Evolutionary conservation across 2,888 invertebrate genomes (phyloP), one percentile per base, ranked within the genome.

Genomic region (Pristionchus entomophagus): DNA sequence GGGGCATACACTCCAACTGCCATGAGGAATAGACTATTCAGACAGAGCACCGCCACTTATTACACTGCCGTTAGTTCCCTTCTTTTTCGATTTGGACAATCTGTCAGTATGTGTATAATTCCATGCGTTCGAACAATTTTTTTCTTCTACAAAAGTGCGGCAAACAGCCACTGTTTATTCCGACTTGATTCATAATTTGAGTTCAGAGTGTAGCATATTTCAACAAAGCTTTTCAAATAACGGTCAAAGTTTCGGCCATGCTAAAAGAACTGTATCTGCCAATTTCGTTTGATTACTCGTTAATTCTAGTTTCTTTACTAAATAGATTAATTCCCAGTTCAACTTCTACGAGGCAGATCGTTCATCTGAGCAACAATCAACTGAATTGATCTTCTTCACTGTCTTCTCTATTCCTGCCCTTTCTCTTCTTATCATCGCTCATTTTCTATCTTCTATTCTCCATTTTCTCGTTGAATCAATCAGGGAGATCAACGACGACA

Each of bases 261-360:
- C n/a, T n/a, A n/a, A n/a, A n/a, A n/a, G n/a, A n/a, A n/a, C n/a
- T n/a, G n/a, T n/a, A n/a, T n/a, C n/a, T n/a, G n/a, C n/a, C n/a
- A n/a, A n/a, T n/a, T n/a, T n/a, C n/a, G n/a, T n/a, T n/a, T n/a
- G n/a, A n/a, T n/a, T n/a, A n/a, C n/a, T n/a, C n/a, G n/a, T n/a
- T n/a, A n/a, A n/a, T n/a, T n/a, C n/a, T n/a, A n/a, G n/a, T n/a
- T n/a, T n/a, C n/a, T n/a, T n/a, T n/a, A n/a, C n/a, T n/a, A n/a
- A n/a, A 65, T 29, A 29, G 26, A n/a, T 32, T 3, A 17, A 3
- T 5, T 80, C n/a, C 12, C 78, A 80, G 78, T 80, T 80, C 35
- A 51, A 80, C 22, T 80, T 80, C 78, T 80, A 51, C 78, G 78
- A 80, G 51, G 78, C 78, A 5, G 78, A 51, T 29, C 78, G 78